A percentile compares a stretch with the other conserved stretches of the same genome.
These are phyloP conservation scores for Alsophila aescularia DNA, from an alignment of 2,888 invertebrate genomes.

Conservation along the genomic window DNA sequence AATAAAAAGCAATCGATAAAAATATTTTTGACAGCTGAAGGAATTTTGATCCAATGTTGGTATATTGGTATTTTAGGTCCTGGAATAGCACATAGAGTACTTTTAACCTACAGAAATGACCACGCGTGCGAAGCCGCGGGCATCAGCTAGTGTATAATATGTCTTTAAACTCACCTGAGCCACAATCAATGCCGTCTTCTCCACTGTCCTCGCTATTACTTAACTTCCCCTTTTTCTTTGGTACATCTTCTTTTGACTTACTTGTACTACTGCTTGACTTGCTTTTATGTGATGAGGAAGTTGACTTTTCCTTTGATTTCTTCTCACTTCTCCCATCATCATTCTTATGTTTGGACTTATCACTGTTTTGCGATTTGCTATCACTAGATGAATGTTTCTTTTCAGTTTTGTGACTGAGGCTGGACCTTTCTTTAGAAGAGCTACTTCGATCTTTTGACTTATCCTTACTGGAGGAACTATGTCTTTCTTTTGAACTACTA, in stretches of 20 bases:
- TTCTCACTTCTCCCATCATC: constrained; percentile 57
- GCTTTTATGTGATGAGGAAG: constrained; percentile 63
- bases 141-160: no score
- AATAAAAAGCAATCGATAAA: no score
- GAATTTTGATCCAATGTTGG: no score
- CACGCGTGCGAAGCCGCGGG: no score
- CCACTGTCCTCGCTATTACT: constrained; percentile 65
- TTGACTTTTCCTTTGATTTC: constrained; percentile 66
- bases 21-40: no score
- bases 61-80: no score
- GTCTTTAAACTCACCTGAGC: constrained; percentile 76
- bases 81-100: no score
- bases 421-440: constrained; percentile 71
- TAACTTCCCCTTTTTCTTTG: constrained; percentile 71
- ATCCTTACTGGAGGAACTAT: constrained; percentile 68
- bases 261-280: constrained; percentile 54
- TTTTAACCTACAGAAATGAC: no score
- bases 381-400: constrained; percentile 66
- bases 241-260: constrained; percentile 70
- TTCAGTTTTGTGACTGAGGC: constrained; percentile 65
- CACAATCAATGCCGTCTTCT: constrained; percentile 87
- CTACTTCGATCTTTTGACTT: constrained; percentile 66
- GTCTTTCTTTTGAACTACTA: constrained; percentile 67
- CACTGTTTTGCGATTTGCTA: constrained; percentile 57
- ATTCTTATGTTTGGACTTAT: constrained; percentile 49